A percentile compares a stretch with the other conserved stretches of the same genome.
phyloP scores from a whole-genome alignment of 2,113 vertebrate genomes.

The Pandion haliaetus region DNA sequence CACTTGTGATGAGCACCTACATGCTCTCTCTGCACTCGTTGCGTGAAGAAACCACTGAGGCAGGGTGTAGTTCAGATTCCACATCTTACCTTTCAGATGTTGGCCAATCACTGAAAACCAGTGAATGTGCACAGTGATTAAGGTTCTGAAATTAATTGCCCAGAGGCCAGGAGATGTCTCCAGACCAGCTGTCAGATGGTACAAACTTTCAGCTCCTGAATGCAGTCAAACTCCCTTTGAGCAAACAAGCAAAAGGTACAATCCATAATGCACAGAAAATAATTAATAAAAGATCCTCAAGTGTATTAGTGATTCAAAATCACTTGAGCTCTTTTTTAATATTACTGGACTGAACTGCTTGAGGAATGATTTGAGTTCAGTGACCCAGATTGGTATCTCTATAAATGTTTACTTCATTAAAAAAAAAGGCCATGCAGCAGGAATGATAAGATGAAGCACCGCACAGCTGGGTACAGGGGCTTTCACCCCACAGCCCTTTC shows the following conservation, averaged over 20 bases:
- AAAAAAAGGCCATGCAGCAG: neutral
- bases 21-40: fast-evolving
- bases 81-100: neutral
- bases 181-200: neutral
- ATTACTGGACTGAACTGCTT: neutral
- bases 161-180: neutral
- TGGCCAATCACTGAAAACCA: neutral
- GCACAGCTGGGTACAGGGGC: neutral
- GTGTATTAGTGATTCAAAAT: neutral
- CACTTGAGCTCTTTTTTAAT: neutral
- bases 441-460: neutral
- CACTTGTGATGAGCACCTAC: neutral
- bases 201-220: neutral
- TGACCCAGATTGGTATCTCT: neutral
- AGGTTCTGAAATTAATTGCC: neutral
- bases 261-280: neutral
- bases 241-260: neutral
- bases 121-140: neutral
- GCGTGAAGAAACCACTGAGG: neutral
- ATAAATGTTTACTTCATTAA: neutral
- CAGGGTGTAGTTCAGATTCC: neutral
- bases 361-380: neutral
- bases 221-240: neutral
- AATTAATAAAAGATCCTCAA: neutral
- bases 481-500: neutral